phyloP scores from a whole-genome alignment of 2,888 invertebrate species.

The Antheraea yamamai region DNA sequence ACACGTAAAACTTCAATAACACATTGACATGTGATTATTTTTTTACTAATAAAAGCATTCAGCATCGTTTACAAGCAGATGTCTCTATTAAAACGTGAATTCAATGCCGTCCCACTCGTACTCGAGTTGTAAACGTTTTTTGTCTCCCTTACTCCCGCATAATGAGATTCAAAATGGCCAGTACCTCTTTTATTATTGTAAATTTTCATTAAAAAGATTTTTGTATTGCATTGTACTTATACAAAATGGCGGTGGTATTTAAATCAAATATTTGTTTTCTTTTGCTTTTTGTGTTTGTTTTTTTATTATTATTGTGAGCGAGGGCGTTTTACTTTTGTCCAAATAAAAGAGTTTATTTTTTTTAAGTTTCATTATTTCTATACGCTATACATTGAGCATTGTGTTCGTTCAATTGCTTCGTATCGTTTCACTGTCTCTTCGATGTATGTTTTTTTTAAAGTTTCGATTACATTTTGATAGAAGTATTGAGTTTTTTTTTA shows the following conservation, averaged over 20 bases:
- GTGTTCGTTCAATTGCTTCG: constrained; percentile 5
- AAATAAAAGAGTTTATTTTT: constrained; percentile 3
- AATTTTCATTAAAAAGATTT: constrained; percentile 13
- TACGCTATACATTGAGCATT: constrained; percentile 8
- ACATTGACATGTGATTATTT: constrained; percentile 12
- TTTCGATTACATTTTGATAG: constrained; percentile 13
- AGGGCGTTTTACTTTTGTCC: constrained; percentile 14
- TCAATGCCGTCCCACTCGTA: background rate
- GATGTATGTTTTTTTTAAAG: constrained; percentile 6
- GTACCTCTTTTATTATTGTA: constrained; percentile 44
- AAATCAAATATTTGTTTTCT: constrained; percentile 15
- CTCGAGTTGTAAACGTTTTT: constrained; percentile 32
- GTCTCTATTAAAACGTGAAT: constrained; percentile 1
- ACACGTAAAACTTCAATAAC: background rate
- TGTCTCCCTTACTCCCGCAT: constrained; percentile 49
- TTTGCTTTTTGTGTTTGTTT: background rate
- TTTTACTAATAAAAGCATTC: constrained; percentile 6
- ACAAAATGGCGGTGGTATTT: constrained; percentile 15
- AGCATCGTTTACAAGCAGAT: constrained; percentile 8
- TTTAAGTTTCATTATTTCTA: background rate
- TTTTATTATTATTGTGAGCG: background rate
- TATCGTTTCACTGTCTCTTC: background rate
- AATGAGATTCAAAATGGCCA: constrained; percentile 70
- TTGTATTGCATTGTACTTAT: constrained; percentile 14
- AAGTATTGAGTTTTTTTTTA: background rate